Conservation (phyloP, 2,888 invertebrate genomes). For the Mesorhabditis belari region DNA sequence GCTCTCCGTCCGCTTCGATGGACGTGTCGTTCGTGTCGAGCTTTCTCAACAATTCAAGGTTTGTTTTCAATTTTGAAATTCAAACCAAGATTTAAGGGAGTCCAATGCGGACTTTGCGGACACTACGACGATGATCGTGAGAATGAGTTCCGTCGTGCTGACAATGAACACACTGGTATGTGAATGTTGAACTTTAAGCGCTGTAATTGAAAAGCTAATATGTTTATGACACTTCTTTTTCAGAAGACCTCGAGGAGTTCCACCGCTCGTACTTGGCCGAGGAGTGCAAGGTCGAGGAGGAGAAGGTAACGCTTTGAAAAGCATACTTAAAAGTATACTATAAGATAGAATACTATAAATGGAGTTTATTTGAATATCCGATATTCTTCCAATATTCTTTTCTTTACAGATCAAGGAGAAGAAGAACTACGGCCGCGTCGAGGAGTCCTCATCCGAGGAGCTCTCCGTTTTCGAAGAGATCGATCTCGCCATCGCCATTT, state of each 20-base stretch:
- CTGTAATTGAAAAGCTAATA: no score
- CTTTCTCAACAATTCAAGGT: constrained; percentile 22
- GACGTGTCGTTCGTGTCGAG: constrained; percentile 32
- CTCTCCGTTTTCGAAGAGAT: constrained; percentile 1
- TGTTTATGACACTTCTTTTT: no score
- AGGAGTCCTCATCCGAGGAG: constrained; percentile 6
- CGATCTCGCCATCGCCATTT: neutral
- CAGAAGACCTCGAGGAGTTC: constrained; percentile 42
- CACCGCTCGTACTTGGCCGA: constrained; percentile 40
- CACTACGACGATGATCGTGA: constrained; percentile 40
- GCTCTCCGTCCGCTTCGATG: constrained; percentile 31
- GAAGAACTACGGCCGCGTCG: constrained; percentile 18
- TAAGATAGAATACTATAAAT: no score
- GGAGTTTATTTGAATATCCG: no score
- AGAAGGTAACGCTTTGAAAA: no score
- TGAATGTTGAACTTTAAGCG: no score
- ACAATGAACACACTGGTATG: constrained; percentile 25
- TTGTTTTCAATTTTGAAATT: no score
- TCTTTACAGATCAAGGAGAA: constrained; percentile 23
- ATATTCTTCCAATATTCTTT: no score
- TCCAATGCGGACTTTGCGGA: constrained; percentile 51
- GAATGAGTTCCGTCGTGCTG: constrained; percentile 39
- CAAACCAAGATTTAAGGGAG: no score
- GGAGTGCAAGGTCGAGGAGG: constrained; percentile 22
- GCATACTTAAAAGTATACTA: no score